phyloP scores from a whole-genome alignment of 2,113 vertebrate genomes.

The Brachirus orientalis region DNA sequence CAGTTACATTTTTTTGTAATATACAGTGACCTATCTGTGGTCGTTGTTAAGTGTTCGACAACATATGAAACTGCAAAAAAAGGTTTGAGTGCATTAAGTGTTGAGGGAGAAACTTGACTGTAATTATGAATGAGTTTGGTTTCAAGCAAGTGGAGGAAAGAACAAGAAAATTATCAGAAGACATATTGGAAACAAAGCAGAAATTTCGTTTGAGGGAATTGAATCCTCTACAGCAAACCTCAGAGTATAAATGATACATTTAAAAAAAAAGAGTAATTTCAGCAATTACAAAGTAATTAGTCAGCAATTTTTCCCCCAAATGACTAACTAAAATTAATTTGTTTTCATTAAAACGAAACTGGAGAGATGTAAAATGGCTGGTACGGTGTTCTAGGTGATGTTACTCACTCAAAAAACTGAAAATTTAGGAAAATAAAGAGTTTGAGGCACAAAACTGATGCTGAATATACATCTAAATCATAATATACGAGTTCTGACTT shows the following conservation, averaged over 20 bases:
- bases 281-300: constrained; percentile 49
- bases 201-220: constrained; percentile 35
- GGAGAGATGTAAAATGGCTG: too few species aligned
- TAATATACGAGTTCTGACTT: too few species aligned
- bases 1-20: too few species aligned
- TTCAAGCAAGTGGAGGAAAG: constrained; percentile 33
- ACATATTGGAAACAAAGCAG: constrained; percentile 44
- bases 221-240: constrained; percentile 17
- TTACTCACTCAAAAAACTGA: too few species aligned
- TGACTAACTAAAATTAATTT: constrained; percentile 17
- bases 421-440: too few species aligned
- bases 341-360: constrained; percentile 9
- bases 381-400: too few species aligned
- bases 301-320: constrained; percentile 6
- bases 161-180: constrained; percentile 38
- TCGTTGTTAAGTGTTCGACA: background rate
- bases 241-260: constrained; percentile 23
- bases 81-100: background rate
- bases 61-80: background rate
- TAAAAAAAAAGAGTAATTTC: constrained; percentile 19
- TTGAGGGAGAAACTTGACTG: constrained; percentile 31
- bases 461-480: too few species aligned
- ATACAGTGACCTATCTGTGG: constrained; percentile 1
- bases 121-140: constrained; percentile 49
- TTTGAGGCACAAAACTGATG: too few species aligned